Evolutionary conservation across 2,888 invertebrate species (phyloP).

Genomic region (Netelia fuscicornis): DNA sequence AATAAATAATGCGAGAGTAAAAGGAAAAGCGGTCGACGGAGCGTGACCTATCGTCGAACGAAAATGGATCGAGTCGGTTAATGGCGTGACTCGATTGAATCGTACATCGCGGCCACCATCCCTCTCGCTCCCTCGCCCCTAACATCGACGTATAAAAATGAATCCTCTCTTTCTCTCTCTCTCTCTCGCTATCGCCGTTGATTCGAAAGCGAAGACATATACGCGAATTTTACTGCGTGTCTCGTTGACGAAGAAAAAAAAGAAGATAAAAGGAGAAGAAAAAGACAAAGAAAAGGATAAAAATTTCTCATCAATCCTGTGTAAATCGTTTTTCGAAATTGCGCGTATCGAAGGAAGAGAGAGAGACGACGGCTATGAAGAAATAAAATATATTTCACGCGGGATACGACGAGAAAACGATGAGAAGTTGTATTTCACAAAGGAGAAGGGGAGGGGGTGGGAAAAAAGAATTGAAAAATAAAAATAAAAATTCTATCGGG

Average conservation of each 20-base stretch:
- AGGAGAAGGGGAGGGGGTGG: background rate
- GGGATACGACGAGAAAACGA: slow-evolving; percentile 30
- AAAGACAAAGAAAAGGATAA: too few species aligned
- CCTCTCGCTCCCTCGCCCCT: too few species aligned
- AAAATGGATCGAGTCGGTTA: slow-evolving; percentile 69
- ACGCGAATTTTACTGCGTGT: slow-evolving; percentile 30
- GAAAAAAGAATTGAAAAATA: background rate
- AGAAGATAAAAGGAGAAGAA: too few species aligned
- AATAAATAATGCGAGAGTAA: slow-evolving; percentile 65
- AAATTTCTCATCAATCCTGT: background rate
- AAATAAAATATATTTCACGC: background rate
- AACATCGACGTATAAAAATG: slow-evolving; percentile 50
- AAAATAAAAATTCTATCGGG: background rate
- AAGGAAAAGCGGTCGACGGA: slow-evolving; percentile 60
- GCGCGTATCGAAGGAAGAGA: background rate
- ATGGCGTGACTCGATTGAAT: slow-evolving; percentile 66
- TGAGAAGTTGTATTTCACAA: slow-evolving; percentile 19
- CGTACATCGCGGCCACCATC: slow-evolving; percentile 23
- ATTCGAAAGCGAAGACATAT: slow-evolving; percentile 41
- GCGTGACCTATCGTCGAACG: slow-evolving; percentile 61
- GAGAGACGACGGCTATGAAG: background rate
- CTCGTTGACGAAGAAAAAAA: too few species aligned
- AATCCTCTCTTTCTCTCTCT: slow-evolving; percentile 31
- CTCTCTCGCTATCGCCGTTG: slow-evolving; percentile 6
- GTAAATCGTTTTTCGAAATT: slow-evolving; percentile 11